These are phyloP conservation scores for Agrotis clavis DNA, from an alignment of 2,888 invertebrate species.

Conservation along the genomic window DNA sequence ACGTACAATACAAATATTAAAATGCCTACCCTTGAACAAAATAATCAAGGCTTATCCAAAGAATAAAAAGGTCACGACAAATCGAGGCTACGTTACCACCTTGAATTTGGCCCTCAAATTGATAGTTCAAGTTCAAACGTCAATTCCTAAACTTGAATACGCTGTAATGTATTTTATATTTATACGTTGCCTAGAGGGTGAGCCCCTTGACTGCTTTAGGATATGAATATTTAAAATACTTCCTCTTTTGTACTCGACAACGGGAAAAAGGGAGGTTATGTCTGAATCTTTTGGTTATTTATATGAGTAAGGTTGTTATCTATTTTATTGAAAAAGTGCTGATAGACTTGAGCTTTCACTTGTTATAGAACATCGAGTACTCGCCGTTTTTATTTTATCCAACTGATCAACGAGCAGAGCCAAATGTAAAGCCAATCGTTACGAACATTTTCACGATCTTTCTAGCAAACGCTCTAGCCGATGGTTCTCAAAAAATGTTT, in stretches of 20 bases:
- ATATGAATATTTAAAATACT: constrained; percentile 20
- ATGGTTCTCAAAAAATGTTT: no score
- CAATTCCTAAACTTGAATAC: constrained; percentile 31
- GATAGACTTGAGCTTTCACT: no score
- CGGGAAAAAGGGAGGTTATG: background rate
- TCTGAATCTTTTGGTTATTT: background rate
- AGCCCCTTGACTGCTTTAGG: constrained; percentile 2
- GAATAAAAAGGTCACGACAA: constrained; percentile 31
- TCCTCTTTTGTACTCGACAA: background rate
- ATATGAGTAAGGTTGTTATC: background rate
- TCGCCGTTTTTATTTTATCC: no score
- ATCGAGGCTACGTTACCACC: constrained; percentile 34
- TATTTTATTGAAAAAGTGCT: background rate
- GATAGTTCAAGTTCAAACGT: constrained; percentile 57
- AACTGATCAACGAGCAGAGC: no score
- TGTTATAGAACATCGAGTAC: no score
- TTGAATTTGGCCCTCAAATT: constrained; percentile 43
- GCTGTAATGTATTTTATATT: constrained; percentile 34
- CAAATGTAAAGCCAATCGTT: no score
- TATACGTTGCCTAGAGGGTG: constrained; percentile 23
- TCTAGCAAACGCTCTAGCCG: no score
- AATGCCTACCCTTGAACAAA: constrained; percentile 2
- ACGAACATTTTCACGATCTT: no score
- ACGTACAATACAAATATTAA: background rate
- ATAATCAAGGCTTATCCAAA: constrained; percentile 28